phyloP scores from a whole-genome alignment of 2,888 invertebrate genomes.

The Apodemia duryi region DNA sequence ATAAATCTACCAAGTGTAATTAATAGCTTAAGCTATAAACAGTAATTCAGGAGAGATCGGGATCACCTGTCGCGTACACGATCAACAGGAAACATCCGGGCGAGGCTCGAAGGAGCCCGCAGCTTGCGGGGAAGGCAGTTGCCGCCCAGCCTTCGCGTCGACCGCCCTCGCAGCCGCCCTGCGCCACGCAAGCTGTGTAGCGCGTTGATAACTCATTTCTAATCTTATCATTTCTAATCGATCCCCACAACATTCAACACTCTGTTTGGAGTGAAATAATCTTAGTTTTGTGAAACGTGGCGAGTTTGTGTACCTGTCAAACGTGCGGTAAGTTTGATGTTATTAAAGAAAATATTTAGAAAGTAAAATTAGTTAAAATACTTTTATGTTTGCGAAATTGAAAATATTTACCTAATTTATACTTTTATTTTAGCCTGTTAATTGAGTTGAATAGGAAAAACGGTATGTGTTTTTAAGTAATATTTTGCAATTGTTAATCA shows the following conservation, averaged over 20 bases:
- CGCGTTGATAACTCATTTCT: constrained; percentile 38
- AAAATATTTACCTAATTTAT: not conserved
- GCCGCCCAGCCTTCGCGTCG: constrained; percentile 68
- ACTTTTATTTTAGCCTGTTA: not conserved
- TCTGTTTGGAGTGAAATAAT: constrained; percentile 14
- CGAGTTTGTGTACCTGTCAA: constrained; percentile 38
- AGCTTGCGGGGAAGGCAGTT: constrained; percentile 58
- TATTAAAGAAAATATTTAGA: constrained; percentile 3
- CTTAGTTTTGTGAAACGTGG: constrained; percentile 10
- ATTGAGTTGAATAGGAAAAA: not conserved
- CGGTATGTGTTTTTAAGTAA: not conserved
- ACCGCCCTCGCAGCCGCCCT: constrained; percentile 40
- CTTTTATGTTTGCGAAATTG: not conserved
- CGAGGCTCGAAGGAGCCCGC: constrained; percentile 55
- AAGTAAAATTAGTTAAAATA: constrained; percentile 1
- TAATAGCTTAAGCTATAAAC: constrained; percentile 25
- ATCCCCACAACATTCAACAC: constrained; percentile 23
- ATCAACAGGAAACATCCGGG: constrained; percentile 72
- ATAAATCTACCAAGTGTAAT: constrained; percentile 16
- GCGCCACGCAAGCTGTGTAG: constrained; percentile 39
- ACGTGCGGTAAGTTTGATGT: constrained; percentile 56
- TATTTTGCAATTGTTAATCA: not conserved
- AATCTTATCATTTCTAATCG: constrained; percentile 34
- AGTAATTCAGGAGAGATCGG: constrained; percentile 29
- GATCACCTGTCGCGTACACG: constrained; percentile 73